Base-by-base conservation (phyloP, 2,113 vertebrate genomes). In the Cinclus cinclus region DNA sequence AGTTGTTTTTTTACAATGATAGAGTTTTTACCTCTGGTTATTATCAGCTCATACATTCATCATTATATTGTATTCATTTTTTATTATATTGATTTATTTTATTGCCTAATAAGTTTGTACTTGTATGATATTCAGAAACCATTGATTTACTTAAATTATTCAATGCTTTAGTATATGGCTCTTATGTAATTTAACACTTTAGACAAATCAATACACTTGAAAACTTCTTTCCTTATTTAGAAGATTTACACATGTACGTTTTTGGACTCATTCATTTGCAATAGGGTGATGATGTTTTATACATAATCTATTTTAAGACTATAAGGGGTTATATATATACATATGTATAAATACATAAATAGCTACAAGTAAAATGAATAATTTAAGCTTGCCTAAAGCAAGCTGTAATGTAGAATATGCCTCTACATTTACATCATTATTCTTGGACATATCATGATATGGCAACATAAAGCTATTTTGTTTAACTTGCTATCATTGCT, bases 81-180 rank as follows among this genome's bases (percentile, higher is more conserved):
- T 60, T 96, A 96, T 96, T 91, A 82, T 94, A 98, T 98, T 97
- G 98, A 98, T 98, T 97, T 96, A 75, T 94, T 97, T 97, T 97
- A 96, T 91, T 39, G 44, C 97, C 94, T 96, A 97, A 96, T 95
- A 97, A 94, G 95, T 96, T 96, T 97, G 53, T 71, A 97, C 94
- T 96, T 96, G 84, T 97, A 97, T 94, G 92, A 98, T 97, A 97
- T 98, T 97, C 95, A 97, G 86, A 97, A 98, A 97, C 83, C 87
- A 98, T 98, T 97, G 98, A 98, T 98, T 98, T 97, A 67, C 89
- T 94, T 98, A 98, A 98, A 98, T 98, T 98, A 98, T 98, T 98
- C 97, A 98, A 67, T 95, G 92, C 87, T 95, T 96, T 97, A 95
- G 86, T 97, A n/a, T 97, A 97, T 94, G 74, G 86, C 79, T 96